Percentiles rank a stretch among this genome's conserved stretches.
phyloP scores from a whole-genome alignment of 2,113 vertebrate species.

The Chauna torquata region DNA sequence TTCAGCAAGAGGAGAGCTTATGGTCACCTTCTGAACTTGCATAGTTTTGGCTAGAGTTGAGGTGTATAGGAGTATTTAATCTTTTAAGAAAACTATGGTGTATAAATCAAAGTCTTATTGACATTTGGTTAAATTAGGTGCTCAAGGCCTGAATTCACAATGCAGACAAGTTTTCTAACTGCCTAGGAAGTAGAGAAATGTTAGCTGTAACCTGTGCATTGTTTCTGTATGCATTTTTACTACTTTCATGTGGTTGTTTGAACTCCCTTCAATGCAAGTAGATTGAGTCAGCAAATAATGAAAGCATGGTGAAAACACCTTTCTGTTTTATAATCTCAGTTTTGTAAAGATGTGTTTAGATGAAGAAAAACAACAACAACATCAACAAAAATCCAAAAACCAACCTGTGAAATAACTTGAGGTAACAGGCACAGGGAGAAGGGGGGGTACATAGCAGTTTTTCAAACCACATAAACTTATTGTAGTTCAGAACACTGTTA shows the following conservation, averaged over 20 bases:
- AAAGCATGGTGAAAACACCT: not conserved
- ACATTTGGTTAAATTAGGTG: not conserved
- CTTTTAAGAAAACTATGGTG: not conserved
- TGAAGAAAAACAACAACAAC: not conserved
- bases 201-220: rapidly evolving
- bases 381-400: not conserved
- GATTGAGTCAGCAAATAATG: not conserved
- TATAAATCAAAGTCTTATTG: not conserved
- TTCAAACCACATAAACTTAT: not conserved
- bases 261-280: not conserved
- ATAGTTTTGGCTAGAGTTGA: not conserved
- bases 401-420: slow-evolving; percentile 5
- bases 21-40: not conserved
- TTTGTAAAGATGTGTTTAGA: not conserved
- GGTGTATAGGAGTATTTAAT: rapidly evolving
- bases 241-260: not conserved
- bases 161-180: not conserved
- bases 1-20: not conserved
- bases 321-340: slow-evolving; percentile 12
- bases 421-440: not conserved
- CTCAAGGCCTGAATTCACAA: not conserved
- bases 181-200: not conserved
- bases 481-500: slow-evolving; percentile 2
- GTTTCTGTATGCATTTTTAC: not conserved
- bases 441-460: not conserved